phyloP scores from a whole-genome alignment of 30 jellyfish, hydroid and myxozoan species.

The Hydractinia echinata region DNA sequence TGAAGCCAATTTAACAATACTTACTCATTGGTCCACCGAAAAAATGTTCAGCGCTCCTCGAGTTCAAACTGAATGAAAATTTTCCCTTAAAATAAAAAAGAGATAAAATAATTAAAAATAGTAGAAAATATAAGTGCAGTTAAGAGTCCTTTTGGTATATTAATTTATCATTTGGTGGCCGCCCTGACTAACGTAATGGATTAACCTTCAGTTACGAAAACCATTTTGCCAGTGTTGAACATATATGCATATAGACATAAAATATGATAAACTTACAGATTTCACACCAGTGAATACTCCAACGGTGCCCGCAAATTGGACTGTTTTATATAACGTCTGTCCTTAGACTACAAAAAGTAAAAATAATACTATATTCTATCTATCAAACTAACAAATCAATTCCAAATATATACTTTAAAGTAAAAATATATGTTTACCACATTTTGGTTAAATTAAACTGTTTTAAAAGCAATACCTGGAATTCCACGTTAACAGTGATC shows the following conservation, averaged over 20 bases:
- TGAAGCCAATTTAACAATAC: too few species aligned
- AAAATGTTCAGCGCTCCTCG: slow-evolving; percentile 4
- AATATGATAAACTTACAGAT: not conserved
- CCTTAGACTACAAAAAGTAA: not conserved
- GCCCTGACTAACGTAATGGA: too few species aligned
- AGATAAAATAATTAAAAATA: not conserved
- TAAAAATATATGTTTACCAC: not conserved
- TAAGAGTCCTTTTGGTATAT: too few species aligned
- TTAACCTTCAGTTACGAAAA: too few species aligned
- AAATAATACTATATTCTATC: not conserved
- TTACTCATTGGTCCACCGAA: slow-evolving; percentile 25
- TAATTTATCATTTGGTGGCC: too few species aligned
- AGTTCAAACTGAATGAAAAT: slow-evolving; percentile 28
- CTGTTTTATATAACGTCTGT: slow-evolving; percentile 8
- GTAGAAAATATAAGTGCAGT: too few species aligned
- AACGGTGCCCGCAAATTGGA: slow-evolving; percentile 28
- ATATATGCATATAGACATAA: too few species aligned
- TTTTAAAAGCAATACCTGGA: slow-evolving; percentile 6
- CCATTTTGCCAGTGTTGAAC: too few species aligned
- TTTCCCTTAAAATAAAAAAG: slow-evolving; percentile 13
- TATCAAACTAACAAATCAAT: not conserved
- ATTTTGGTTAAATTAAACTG: not conserved
- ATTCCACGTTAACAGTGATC: not conserved
- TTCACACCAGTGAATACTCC: slow-evolving; percentile 22
- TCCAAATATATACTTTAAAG: not conserved